Percentiles rank a stretch among this genome's conserved stretches.
Conservation (phyloP, 2,797 vertebrate genomes). For the Propithecus deckenii region DNA sequence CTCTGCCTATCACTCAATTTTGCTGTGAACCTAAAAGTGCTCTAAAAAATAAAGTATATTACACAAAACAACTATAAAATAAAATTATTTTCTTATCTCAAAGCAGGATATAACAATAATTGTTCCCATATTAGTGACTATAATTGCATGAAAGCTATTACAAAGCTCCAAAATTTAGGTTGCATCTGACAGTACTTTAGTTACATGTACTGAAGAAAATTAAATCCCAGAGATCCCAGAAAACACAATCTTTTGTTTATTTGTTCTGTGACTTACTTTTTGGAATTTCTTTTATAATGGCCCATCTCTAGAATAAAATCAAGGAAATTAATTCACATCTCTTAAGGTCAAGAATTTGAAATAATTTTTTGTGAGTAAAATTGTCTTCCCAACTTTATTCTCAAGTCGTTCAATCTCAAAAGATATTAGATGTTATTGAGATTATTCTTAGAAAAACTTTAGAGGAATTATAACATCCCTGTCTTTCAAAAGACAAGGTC, state of each 20-base stretch:
- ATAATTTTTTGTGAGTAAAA: not conserved
- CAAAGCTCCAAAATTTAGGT: not conserved
- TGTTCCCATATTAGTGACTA: not conserved
- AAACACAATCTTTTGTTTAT: not conserved
- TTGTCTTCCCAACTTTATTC: not conserved
- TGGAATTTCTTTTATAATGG: not conserved
- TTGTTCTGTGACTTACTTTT: not conserved
- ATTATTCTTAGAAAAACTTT: not conserved
- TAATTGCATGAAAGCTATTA: not conserved
- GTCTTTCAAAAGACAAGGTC: conserved; percentile 6
- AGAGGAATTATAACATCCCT: not conserved
- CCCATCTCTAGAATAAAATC: not conserved
- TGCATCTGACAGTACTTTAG: not conserved
- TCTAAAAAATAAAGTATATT: not conserved
- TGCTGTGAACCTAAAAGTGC: not conserved
- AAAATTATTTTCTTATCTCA: not conserved
- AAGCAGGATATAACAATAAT: not conserved
- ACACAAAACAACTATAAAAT: not conserved
- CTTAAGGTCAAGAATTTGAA: not conserved
- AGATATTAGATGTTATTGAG: not conserved
- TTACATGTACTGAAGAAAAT: not conserved
- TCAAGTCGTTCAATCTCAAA: conserved; percentile 7
- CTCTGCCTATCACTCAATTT: not conserved
- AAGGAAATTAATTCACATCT: not conserved
- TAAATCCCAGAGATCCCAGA: not conserved